Base-by-base conservation (phyloP, 1,140 invertebrate species). In the Hycleus phaleratus region DNA sequence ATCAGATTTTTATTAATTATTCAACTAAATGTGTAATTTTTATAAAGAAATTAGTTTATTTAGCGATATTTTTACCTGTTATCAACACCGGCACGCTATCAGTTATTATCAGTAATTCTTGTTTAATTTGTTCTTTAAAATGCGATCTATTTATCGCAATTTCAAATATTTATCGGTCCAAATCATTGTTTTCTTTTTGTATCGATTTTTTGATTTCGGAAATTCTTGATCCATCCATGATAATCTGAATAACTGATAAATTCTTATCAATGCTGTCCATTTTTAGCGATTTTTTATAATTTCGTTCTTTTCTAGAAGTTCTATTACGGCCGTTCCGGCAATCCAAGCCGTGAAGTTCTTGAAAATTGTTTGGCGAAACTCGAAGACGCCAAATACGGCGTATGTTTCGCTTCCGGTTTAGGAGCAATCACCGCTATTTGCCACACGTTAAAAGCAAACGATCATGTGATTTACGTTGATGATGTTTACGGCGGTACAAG, bases 401-500 rank as follows among this genome's bases (percentile, higher is more conserved):
- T 94, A 8, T 77, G 82, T 9, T 98, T 93, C 79, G 77, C 93
- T 2, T 97, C 94, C 39, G 97, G 97, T 18, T 75, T 98, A 24
- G 95, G 92, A 26, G 86, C 95, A 0, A 87, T 84, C 0, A 88
- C 85, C 2, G 83, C 85, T 3, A 71, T 98, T 1, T 77, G 83
- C 0, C 81, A 87, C 46, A 72, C 97, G 49, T 74, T 99, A 0
- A 83, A 82, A 49, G 59, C 76, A 59, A 96, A 96, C 0, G 95
- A 99, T 75, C 93, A 98, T 71, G 80, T 99, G 4, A 70, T 99
- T 38, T 86, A 85, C 56, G 87, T 90, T 59, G 92, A 98, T 76
- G 95, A 99, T 77, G 78, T 98, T 5, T 99, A 99, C 72, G 96
- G 96, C 51, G 97, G 94, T 10, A 97, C 94, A 3, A 85, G 85